Percentiles rank a stretch among this genome's conserved stretches.
Conservation (phyloP, 2,113 vertebrate genomes). For the Machaerirhynchus nigripectus region DNA sequence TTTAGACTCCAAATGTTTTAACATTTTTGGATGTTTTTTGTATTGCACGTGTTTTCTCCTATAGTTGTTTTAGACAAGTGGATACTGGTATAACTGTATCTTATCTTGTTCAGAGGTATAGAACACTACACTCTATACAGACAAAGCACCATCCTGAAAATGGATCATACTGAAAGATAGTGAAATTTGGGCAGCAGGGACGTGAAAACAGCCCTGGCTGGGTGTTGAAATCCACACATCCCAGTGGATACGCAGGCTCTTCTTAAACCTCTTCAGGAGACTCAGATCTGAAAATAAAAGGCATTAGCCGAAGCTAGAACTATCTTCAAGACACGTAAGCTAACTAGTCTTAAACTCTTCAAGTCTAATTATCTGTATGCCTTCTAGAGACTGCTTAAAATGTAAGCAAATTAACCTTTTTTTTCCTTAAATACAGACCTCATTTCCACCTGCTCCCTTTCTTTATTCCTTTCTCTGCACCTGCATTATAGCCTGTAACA, state of each 20-base stretch:
- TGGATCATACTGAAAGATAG: neutral
- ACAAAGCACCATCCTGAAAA: neutral
- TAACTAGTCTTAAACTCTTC: neutral
- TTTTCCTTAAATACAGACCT: neutral
- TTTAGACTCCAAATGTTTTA: neutral
- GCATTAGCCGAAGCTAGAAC: neutral
- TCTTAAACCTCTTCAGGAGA: neutral
- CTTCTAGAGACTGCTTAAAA: neutral
- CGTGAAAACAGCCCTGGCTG: fast-evolving
- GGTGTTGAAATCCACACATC: neutral
- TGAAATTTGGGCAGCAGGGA: neutral
- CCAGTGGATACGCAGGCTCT: neutral
- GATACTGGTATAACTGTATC: neutral
- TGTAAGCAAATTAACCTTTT: neutral
- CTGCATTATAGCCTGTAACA: neutral
- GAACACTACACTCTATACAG: neutral
- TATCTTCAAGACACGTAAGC: neutral
- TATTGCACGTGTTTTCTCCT: neutral
- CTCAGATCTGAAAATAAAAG: neutral
- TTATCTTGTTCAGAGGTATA: neutral
- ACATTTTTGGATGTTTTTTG: neutral
- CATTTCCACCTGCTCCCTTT: neutral
- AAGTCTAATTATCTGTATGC: neutral
- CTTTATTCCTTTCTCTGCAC: neutral
- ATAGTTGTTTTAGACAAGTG: neutral